Percentiles rank a stretch among this genome's conserved stretches.
Conservation (phyloP, 1,140 invertebrate species). For the Scaptomyza graminum region DNA sequence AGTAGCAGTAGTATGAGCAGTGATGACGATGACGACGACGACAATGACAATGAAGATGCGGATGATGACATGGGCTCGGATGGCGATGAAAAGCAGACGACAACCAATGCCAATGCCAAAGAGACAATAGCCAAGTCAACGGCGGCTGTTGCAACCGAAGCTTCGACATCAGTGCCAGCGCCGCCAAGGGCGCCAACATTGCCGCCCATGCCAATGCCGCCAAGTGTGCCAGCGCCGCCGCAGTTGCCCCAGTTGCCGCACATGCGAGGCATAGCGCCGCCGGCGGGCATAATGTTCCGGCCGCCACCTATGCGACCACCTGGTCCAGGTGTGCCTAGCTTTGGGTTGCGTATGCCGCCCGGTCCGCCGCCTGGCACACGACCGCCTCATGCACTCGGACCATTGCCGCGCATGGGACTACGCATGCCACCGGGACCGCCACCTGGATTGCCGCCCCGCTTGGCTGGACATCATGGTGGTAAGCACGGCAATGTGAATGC, state of each 20-base stretch:
- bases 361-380: constrained; percentile 87
- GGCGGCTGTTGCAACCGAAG: background rate
- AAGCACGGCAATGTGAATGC: constrained; percentile 43
- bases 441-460: constrained; percentile 86
- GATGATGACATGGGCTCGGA: constrained; percentile 48
- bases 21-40: constrained; percentile 44
- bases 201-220: constrained; percentile 62
- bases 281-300: constrained; percentile 85
- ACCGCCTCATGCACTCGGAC: constrained; percentile 86
- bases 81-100: constrained; percentile 21
- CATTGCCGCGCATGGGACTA: constrained; percentile 84
- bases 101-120: constrained; percentile 13
- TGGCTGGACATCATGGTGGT: constrained; percentile 75
- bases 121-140: constrained; percentile 23
- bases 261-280: constrained; percentile 63
- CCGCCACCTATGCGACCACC: constrained; percentile 86
- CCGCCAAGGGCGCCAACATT: constrained; percentile 51
- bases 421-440: constrained; percentile 88
- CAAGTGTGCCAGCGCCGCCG: constrained; percentile 57
- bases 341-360: constrained; percentile 85
- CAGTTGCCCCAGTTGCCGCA: constrained; percentile 74
- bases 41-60: constrained; percentile 22
- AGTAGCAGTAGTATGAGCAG: constrained; percentile 36
- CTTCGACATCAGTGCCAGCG: constrained; percentile 27
- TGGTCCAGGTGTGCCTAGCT: constrained; percentile 63